These are phyloP conservation scores for Pammene fasciana DNA, from an alignment of 2,888 invertebrate genomes.

Conservation along the genomic window DNA sequence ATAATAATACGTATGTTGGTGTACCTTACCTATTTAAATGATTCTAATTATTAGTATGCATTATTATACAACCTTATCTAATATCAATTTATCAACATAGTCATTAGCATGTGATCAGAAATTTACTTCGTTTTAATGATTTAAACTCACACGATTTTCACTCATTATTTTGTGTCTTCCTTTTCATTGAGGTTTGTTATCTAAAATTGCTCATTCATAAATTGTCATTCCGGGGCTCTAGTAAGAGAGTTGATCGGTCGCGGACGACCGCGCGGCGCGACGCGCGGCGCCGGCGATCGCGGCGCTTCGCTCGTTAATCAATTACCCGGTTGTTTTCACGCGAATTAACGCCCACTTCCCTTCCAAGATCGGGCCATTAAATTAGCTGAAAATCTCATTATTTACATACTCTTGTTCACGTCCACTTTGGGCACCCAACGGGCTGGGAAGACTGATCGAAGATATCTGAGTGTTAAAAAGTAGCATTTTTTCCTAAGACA, in stretches of 20 bases:
- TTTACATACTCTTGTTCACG: conserved; percentile 2
- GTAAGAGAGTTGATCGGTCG: conserved; percentile 9
- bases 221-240: background rate
- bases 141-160: too few relatives aligned
- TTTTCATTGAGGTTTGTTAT: too few relatives aligned
- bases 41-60: too few relatives aligned
- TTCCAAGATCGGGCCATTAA: conserved; percentile 43
- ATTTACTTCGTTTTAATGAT: too few relatives aligned
- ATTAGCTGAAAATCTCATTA: conserved; percentile 37
- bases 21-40: too few relatives aligned
- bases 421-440: background rate
- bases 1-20: too few relatives aligned
- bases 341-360: conserved; percentile 62
- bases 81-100: too few relatives aligned
- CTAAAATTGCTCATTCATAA: background rate
- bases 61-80: too few relatives aligned
- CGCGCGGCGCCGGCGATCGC: conserved; percentile 9
- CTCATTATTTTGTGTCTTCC: too few relatives aligned
- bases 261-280: background rate
- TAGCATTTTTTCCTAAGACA: background rate
- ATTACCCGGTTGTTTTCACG: conserved; percentile 71
- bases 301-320: conserved; percentile 59
- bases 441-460: background rate
- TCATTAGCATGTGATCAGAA: too few relatives aligned
- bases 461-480: background rate